phyloP scores from a whole-genome alignment of 2,888 invertebrate genomes.

The Lochmaea crataegi region DNA sequence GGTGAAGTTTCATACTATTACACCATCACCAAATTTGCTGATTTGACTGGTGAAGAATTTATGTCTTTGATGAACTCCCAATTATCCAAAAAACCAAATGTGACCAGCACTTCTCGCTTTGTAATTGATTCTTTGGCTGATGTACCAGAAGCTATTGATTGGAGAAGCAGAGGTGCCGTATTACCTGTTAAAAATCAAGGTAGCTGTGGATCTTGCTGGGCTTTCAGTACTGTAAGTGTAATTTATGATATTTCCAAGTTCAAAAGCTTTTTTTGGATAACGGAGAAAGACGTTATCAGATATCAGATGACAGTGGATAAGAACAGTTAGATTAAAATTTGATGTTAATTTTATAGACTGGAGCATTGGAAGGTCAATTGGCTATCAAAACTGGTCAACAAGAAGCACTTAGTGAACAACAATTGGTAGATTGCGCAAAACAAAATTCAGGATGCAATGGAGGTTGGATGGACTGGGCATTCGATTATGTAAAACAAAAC shows the following conservation, averaged over 20 bases:
- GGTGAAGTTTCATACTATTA: constrained; percentile 17
- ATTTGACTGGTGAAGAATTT: constrained; percentile 23
- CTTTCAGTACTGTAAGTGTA: constrained; percentile 28
- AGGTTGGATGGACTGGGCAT: constrained; percentile 81
- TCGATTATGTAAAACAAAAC: constrained; percentile 80
- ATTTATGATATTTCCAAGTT: not conserved
- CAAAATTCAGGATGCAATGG: constrained; percentile 89
- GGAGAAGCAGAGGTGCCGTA: constrained; percentile 26
- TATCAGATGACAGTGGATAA: no score
- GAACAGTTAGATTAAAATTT: no score
- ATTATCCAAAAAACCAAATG: constrained; percentile 11
- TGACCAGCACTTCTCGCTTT: not conserved
- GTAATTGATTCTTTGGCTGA: not conserved
- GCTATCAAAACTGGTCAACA: constrained; percentile 81
- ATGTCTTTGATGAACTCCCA: constrained; percentile 11
- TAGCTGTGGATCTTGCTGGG: constrained; percentile 13
- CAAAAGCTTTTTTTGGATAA: no score
- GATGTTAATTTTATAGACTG: constrained; percentile 73
- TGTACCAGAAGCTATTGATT: constrained; percentile 15
- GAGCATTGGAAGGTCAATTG: constrained; percentile 88
- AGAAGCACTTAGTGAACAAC: constrained; percentile 85
- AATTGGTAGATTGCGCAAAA: constrained; percentile 79
- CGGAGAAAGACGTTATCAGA: no score
- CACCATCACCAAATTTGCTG: constrained; percentile 22
- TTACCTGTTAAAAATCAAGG: constrained; percentile 19